These are phyloP conservation scores for Timema podura DNA, from an alignment of 2,888 invertebrate genomes.

Conservation along the genomic window DNA sequence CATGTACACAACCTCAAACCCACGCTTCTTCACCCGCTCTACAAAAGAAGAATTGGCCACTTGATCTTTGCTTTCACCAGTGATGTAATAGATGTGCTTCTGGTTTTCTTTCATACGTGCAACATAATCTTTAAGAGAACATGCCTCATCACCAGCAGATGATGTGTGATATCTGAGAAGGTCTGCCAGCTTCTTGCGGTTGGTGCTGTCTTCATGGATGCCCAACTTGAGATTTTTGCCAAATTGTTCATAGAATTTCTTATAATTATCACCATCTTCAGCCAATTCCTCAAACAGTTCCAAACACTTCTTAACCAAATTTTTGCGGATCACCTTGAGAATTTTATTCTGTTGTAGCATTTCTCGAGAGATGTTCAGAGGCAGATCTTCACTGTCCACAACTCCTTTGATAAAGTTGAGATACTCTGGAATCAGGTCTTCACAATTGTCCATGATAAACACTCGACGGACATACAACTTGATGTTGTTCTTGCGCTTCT, in stretches of 20 bases:
- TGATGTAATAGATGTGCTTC: constrained; percentile 98
- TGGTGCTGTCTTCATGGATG: constrained; percentile 95
- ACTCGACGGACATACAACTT: constrained; percentile 96
- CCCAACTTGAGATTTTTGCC: constrained; percentile 96
- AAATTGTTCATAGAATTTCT: constrained; percentile 98
- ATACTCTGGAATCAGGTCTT: constrained; percentile 98
- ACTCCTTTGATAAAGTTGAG: constrained; percentile 95
- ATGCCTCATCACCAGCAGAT: constrained; percentile 88
- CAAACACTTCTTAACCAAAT: constrained; percentile 96
- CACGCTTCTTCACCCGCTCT: constrained; percentile 95
- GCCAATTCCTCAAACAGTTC: constrained; percentile 94
- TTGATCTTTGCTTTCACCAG: constrained; percentile 89
- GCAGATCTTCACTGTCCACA: constrained; percentile 98
- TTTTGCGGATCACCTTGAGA: constrained; percentile 97
- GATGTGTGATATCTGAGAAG: constrained; percentile 91
- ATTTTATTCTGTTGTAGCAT: constrained; percentile 99
- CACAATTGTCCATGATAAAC: constrained; percentile 99
- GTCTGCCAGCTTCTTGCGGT: constrained; percentile 84
- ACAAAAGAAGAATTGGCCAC: constrained; percentile 97
- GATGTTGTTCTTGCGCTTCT: constrained; percentile 97
- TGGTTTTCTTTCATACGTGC: constrained; percentile 98
- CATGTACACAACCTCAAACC: constrained; percentile 98
- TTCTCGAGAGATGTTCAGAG: constrained; percentile 97
- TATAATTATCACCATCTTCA: constrained; percentile 96
- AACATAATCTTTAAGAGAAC: constrained; percentile 93